Conservation (phyloP, 2,113 vertebrate species). For the Heteronetta atricapilla region DNA sequence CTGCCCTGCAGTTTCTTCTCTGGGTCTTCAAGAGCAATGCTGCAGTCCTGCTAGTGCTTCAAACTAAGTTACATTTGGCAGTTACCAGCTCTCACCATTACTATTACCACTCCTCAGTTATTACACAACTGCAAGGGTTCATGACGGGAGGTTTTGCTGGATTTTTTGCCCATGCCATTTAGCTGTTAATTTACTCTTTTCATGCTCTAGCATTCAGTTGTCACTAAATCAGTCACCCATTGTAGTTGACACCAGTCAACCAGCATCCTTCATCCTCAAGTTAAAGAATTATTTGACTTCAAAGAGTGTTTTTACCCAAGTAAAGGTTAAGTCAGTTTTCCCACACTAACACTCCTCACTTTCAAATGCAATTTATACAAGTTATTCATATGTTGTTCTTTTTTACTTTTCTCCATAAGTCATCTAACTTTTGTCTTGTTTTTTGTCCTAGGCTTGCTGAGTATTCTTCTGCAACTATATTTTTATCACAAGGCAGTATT, state of each 20-base stretch:
- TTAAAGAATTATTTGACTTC: background rate
- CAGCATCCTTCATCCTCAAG: background rate
- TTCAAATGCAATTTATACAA: background rate
- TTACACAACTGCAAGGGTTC: background rate
- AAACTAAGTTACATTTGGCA: background rate
- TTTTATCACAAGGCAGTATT: background rate
- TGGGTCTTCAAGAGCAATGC: background rate
- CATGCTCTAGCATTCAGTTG: background rate
- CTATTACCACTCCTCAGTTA: background rate
- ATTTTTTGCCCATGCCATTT: background rate
- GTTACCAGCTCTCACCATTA: background rate
- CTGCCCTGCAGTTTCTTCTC: background rate
- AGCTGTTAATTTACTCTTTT: background rate
- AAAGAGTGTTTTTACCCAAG: background rate
- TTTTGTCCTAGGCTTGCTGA: background rate
- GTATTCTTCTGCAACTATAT: background rate
- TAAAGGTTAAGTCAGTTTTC: background rate
- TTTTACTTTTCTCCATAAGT: background rate
- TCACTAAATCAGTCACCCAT: background rate
- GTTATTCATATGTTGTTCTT: background rate
- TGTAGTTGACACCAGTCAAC: too few relatives aligned
- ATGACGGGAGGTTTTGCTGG: background rate
- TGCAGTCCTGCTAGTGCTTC: background rate
- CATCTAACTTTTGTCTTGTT: background rate
- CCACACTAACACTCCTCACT: background rate